Evolutionary conservation across 2,113 vertebrate genomes (phyloP), one percentile per base, ranked within the genome.

Genomic region (Poeciliopsis turrubarensis): DNA sequence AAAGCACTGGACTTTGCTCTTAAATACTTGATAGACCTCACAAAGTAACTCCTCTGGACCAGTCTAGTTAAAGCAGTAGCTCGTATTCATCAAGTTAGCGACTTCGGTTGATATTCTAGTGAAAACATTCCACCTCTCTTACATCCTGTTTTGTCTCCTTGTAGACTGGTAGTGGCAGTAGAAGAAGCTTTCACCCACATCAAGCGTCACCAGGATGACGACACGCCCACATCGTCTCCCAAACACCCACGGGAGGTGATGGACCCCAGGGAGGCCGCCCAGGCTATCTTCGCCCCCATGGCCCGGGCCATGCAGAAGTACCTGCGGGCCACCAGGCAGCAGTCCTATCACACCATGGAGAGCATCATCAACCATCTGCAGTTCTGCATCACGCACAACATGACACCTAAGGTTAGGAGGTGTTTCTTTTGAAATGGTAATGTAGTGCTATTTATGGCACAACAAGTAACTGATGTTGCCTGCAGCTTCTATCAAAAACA

Each of bases 101-200:
- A 26, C 4, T n/a, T 66, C 9, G 25, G 65, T 67, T 29, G 39
- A 47, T 67, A 11, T 15, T 66, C 34, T 29, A 14, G 3, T 44
- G 6, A 47, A 41, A 68, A 27, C n/a, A 19, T 19, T 65, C 10
- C n/a, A 8, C 19, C 25, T 69, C 3, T 47, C 1, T 0, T 31
- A 0, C 11, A 29, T 70, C 22, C 27, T 66, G 0, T 65, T 0
- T 11, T 0, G 14, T 60, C 8, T 69, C 15, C 61, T 41, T 47
- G 32, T 67, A 99, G 97, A 87, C 91, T 99, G 71, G 96, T 99
- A 90, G 97, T 99, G 81, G 96, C 97, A 0, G 97, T 97, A 80
- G 97, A 99, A 57, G 97, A 99, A 78, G 97, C 97, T 41, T 99
- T 99, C 93, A 99, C 97, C 0, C 97, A 99, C 89, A 98, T 99